A percentile compares a stretch with the other conserved stretches of the same genome.
Evolutionary conservation across 2,113 vertebrate species (phyloP).

Genomic region (Neolamprologus sp.): DNA sequence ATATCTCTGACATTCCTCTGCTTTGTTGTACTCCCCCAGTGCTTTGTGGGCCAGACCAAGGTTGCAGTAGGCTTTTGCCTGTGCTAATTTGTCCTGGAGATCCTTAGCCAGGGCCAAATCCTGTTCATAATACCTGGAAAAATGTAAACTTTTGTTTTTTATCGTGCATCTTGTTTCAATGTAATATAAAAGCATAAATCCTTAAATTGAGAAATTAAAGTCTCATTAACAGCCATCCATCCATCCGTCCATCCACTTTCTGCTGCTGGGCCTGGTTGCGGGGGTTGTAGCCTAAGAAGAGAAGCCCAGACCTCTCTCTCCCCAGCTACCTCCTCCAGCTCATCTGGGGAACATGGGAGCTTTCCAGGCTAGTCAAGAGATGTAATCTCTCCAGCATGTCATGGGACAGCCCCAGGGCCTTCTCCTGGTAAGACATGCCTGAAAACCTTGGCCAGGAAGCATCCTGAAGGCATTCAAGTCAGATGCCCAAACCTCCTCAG

Average conservation of each 20-base stretch:
- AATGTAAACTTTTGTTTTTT: neutral
- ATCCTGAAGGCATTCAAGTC: neutral
- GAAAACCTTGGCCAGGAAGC: neutral
- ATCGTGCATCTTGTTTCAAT: neutral
- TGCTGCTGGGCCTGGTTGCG: neutral
- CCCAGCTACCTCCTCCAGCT: neutral
- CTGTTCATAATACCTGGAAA: slow-evolving; percentile 82
- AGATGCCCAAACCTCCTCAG: neutral
- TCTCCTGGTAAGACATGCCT: neutral
- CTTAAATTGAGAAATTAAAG: neutral
- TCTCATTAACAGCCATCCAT: neutral
- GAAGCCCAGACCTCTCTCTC: neutral
- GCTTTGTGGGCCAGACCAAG: slow-evolving; percentile 93
- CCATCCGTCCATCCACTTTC: neutral
- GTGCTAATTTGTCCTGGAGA: slow-evolving; percentile 89
- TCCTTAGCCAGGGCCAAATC: slow-evolving; percentile 91
- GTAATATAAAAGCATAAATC: neutral
- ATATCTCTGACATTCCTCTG: slow-evolving; percentile 93
- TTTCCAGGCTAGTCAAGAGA: neutral
- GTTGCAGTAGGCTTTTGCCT: slow-evolving; percentile 96
- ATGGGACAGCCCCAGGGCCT: neutral
- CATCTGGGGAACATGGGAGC: neutral
- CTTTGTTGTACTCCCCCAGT: slow-evolving; percentile 81
- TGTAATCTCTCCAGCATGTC: neutral
- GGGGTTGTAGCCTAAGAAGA: neutral